A percentile compares a stretch with the other conserved stretches of the same genome.
phyloP scores from a whole-genome alignment of 2,888 invertebrate genomes.

The Aporophyla lueneburgensis region DNA sequence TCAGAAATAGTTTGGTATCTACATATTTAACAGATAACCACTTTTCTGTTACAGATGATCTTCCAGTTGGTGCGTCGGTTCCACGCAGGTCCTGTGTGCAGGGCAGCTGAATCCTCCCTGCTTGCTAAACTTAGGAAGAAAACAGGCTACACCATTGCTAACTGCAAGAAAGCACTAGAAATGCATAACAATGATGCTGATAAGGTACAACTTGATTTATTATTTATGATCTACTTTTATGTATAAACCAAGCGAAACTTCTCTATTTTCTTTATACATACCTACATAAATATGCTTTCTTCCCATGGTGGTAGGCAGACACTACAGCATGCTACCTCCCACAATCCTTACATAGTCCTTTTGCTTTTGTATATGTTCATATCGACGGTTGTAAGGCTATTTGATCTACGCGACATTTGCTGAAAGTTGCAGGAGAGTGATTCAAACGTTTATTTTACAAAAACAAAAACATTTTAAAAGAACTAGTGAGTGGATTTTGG shows the following conservation, averaged over 20 bases:
- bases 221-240: neutral
- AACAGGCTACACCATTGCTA: conserved; percentile 98
- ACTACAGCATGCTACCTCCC: neutral
- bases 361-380: neutral
- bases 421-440: no score
- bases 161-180: conserved; percentile 98
- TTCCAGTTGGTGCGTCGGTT: conserved; percentile 91
- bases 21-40: neutral
- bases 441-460: no score
- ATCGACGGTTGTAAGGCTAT: no score
- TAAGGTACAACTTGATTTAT: conserved; percentile 89
- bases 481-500: no score
- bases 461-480: no score
- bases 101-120: conserved; percentile 93
- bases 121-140: conserved; percentile 97
- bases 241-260: neutral
- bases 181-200: conserved; percentile 96
- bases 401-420: no score
- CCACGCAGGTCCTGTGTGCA: conserved; percentile 89
- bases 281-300: neutral
- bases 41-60: conserved; percentile 89
- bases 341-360: neutral
- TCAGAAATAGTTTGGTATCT: neutral
- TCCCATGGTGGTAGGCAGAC: neutral
- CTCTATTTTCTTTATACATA: neutral